Base-by-base conservation (phyloP, 2,888 invertebrate species). In the Dascillus cervinus region DNA sequence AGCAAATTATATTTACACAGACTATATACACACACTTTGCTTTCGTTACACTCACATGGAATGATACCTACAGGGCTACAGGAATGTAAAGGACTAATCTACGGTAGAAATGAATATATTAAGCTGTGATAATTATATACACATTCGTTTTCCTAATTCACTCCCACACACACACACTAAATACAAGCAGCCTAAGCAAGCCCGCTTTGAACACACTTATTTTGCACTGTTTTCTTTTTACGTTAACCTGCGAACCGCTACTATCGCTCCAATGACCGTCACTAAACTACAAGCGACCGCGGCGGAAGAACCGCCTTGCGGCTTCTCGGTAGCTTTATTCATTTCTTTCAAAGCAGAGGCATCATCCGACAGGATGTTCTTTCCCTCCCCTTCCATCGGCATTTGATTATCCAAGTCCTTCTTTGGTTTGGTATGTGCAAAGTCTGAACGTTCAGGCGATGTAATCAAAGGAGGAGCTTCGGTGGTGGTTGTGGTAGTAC, bases 401-500 rank as follows among this genome's bases (percentile, higher is more conserved):
- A 27, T 24, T 27, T 46, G 43, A 23, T 32, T 43, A 8, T 36
- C 29, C 3, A 30, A 19, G 4, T 22, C 39, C 12, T 34, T 35
- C 29, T 46, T 38, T 21, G 35, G 30, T 17, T 41, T 56, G 11
- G 50, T 52, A 9, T 50, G 46, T 17, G 36, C 29, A 15, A 35
- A 26, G 12, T 40, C 46, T 11, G 44, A 44, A n/a, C 62, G 55
- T 34, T 64, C 52, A n/a, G 66, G 65, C 6, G 67, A 66, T 35
- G 47, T 49, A n/a, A n/a, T n/a, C 20, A 55, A 43, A 2, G 65
- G 64, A 11, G 57, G 50, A 8, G 70, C 62, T 15, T 75, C 73
- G 3, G 73, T 74, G 3, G 75, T 76, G 1, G 75, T 75, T 1
- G 75, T 76, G 2, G 73, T 66, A 1, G 64, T 65, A 3, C 69